Evolutionary conservation across 1,140 invertebrate genomes (phyloP), one percentile per base, ranked within the genome.

Genomic region (Drosophila ercepeae): DNA sequence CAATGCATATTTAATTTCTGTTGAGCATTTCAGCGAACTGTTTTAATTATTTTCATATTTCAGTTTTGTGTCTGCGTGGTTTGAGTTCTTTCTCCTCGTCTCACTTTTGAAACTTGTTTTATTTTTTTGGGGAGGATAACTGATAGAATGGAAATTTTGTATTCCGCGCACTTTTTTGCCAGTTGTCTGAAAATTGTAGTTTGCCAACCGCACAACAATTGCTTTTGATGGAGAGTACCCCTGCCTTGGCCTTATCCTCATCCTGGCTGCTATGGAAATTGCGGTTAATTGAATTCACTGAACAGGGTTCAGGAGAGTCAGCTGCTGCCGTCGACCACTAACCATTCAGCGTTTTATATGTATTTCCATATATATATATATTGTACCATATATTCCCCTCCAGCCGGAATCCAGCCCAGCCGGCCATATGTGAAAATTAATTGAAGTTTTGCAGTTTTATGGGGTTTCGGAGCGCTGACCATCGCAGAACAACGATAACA

Each of bases 281-380:
- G 81, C 63, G 82, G 81, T 88, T 84, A 84, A 84, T 84, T 84
- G 82, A 84, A 84, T 81, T 76, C 81, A 84, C 46, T 84, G 81
- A 88, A 65, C 81, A 76, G 46, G 59, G 72, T 83, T 78, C 75
- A 63, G 36, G 36, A 29, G 42, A 23, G 61, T 19, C 44, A 69
- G 55, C 58, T 67, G 59, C 57, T 53, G 42, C 57, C 60, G 42
- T 42, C 44, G 32, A 39, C 60, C 60, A 44, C 53, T 53, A 48
- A 11, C 41, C 36, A 34, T 36, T 53, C 16, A 5, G n/a, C n/a
- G n/a, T n/a, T n/a, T n/a, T 19, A 18, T 42, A 53, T 67, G 16
- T 57, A n/a, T 21, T 21, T 4, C 21, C 9, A 45, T 49, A 49
- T 49, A 49, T 49, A 29, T 49, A 18, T 42, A 42, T 42, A 42